A percentile compares a stretch with the other conserved stretches of the same genome.
Conservation (phyloP, 2,797 vertebrate genomes). For the Hybognathus amarus region DNA sequence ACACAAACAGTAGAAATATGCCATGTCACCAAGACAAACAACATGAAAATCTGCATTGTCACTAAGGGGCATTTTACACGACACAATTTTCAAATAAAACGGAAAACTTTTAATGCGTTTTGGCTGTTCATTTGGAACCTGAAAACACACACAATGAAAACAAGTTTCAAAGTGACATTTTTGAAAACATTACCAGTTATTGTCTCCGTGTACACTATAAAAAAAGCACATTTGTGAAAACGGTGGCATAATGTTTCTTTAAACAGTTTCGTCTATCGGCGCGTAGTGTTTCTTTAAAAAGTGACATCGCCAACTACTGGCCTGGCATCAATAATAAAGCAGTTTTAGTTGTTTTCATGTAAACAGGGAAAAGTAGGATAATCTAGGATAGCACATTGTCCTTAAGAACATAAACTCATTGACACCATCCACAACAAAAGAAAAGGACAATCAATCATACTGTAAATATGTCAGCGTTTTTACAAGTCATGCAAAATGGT, state of each 20-base stretch:
- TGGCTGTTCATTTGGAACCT: background rate
- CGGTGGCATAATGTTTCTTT: too few relatives aligned
- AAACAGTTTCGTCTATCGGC: too few relatives aligned
- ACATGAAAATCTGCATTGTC: constrained; percentile 51
- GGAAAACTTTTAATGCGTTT: background rate
- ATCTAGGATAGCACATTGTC: too few relatives aligned
- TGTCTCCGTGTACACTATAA: background rate
- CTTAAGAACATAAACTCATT: background rate
- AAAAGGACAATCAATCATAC: background rate
- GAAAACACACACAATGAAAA: background rate
- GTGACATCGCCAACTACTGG: too few relatives aligned
- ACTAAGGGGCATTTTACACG: too few relatives aligned
- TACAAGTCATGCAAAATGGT: background rate
- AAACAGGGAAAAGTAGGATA: too few relatives aligned
- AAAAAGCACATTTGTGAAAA: too few relatives aligned
- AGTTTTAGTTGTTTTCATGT: too few relatives aligned
- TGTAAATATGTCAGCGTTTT: background rate
- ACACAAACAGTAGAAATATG: background rate
- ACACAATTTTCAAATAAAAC: background rate
- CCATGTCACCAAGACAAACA: background rate
- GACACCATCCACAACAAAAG: background rate
- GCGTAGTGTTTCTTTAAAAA: too few relatives aligned
- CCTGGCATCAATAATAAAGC: too few relatives aligned
- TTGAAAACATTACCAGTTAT: background rate
- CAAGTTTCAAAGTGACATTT: background rate